Base-by-base conservation (phyloP, 2,888 invertebrate species). In the Aphrophora alni region DNA sequence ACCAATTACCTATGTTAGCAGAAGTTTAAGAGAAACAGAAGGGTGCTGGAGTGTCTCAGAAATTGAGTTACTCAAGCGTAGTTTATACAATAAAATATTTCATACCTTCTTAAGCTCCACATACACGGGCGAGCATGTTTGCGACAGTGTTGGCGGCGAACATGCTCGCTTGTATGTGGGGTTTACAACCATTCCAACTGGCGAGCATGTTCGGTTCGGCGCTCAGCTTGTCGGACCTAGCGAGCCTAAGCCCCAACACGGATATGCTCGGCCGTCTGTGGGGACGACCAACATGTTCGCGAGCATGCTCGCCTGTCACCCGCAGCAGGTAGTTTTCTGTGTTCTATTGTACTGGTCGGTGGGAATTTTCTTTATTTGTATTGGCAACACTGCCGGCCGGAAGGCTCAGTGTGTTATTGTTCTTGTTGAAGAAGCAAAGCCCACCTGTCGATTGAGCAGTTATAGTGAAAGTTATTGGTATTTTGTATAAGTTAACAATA, bases 261-360 rank as follows among this genome's bases (percentile, higher is more conserved):
- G 69, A 69, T 21, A 21, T 69, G 24, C 24, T 69, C 69, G 24
- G 69, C 69, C 69, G 24, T 21, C 69, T 21, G n/a, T 73, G 28
- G 73, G 73, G 27, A 73, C 73, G 73, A 73, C 73, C 73, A 73
- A 73, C 27, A 73, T 73, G 73, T 28, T 73, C 33, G 73, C 27
- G 12, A 33, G 73, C 72, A 72, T 72, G 10, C 14, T 73, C 27
- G 73, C 73, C 73, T 2, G 28, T 73, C 73, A 73, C 73, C 27
- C 27, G 73, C 73, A 28, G 73, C 73, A 73, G 73, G 73, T 73
- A 73, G 28, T 73, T 73, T 73, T 73, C 28, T 70, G 68, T 68
- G 4, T 4, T 33, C n/a, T 12, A 4, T 68, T 21, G 7, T 71
- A 21, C 72, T 71, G 72, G 25, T 71, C 24, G 72, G 27, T 71